Base-by-base conservation (phyloP, 1,140 invertebrate species). In the Drosophila melanogaster region DNA sequence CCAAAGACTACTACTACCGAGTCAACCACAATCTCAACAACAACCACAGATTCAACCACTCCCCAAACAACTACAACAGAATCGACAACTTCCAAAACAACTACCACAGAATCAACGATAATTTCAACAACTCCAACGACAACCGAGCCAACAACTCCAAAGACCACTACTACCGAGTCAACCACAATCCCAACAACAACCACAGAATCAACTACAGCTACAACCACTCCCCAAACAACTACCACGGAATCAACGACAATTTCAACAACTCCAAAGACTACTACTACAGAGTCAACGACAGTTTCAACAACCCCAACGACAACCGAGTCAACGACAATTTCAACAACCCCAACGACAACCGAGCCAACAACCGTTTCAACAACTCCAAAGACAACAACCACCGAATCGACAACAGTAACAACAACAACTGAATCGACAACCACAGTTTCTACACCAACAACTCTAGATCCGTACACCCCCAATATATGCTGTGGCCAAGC, bases 381-480 rank as follows among this genome's bases (percentile, higher is more conserved):
- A 1, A 67, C 30, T 26, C 26, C 26, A 7, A 26, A 26, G 26
- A 35, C 56, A 2, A 58, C 56, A 11, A 22, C 40, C 12, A 44
- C 43, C 1, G 35, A 62, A 33, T 41, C 26, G 0, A 40, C 24
- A 0, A 65, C 50, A 8, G 8, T 11, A 3, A 35, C 40, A 10
- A 54, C 56, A 5, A 69, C 66, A 3, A 35, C 22, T 4, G 51
- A 46, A n/a, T 44, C 51, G 6, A 62, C 40, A n/a, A 24, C 59
- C 3, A 11, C 40, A 12, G n/a, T 19, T 1, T 10, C 41, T n/a
- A 24, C 41, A 1, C 41, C 64, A 12, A 33, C 24, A 33, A 70
- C 66, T 22, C 35, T 70, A 2, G 66, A 70, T 56, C 66, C 66
- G 1, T 69, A 69, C 35, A 70, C 66, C n/a, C 66, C 64, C 30